These are phyloP conservation scores for Sympetrum striolatum DNA, from an alignment of 2,888 invertebrate genomes.

Conservation along the genomic window DNA sequence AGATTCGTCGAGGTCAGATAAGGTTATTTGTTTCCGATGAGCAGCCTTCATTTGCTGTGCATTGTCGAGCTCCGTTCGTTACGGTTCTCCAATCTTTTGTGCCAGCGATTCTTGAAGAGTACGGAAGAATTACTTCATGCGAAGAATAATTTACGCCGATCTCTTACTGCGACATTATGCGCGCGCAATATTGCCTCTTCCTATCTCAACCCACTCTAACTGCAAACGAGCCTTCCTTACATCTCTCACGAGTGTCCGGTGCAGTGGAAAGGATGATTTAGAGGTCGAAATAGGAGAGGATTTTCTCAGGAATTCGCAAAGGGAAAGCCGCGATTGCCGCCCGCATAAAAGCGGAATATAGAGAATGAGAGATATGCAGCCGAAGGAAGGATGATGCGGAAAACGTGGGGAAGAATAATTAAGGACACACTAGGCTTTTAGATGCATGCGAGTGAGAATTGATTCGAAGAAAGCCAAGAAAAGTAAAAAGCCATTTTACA, in stretches of 20 bases:
- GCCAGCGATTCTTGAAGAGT: neutral
- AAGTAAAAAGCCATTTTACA: too few species aligned
- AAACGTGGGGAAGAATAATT: neutral
- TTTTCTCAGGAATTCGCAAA: neutral
- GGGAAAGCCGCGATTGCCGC: neutral
- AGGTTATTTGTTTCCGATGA: too few species aligned
- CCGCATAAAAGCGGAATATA: neutral
- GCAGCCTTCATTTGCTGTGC: too few species aligned
- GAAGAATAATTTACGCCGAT: neutral
- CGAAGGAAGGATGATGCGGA: neutral
- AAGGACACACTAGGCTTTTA: too few species aligned
- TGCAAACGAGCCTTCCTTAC: neutral
- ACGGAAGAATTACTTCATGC: neutral
- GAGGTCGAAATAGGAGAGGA: neutral
- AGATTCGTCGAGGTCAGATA: too few species aligned
- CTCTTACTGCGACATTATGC: neutral
- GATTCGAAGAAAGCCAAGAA: neutral
- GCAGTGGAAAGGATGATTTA: slow-evolving; percentile 30
- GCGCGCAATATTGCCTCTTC: neutral
- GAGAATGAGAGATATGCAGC: neutral
- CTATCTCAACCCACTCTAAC: neutral
- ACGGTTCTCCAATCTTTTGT: too few species aligned
- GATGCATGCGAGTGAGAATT: neutral
- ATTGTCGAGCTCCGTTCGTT: too few species aligned
- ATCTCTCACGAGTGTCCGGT: neutral